Evolutionary conservation across 30 jellyfish, hydroid and myxozoan species (phyloP).

Genomic region (Chironex yamaguchii): DNA sequence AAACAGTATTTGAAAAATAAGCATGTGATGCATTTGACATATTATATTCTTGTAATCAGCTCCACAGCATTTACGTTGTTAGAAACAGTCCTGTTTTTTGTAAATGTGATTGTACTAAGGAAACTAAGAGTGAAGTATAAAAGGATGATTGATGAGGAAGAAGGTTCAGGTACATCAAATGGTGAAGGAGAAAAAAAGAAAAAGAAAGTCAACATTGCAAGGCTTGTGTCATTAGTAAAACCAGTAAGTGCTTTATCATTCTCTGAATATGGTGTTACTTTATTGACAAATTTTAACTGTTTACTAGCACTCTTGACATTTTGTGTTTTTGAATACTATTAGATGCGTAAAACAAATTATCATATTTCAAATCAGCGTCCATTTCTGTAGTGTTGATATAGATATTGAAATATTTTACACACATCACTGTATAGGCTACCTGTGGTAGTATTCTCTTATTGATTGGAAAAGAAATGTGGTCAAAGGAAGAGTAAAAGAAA

Average conservation of each 20-base stretch:
- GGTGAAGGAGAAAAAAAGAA: conserved; percentile 30
- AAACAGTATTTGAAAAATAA: conserved; percentile 14
- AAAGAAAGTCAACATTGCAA: conserved; percentile 59
- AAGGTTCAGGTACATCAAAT: neutral
- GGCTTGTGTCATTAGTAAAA: conserved; percentile 74
- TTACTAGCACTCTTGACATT: no score
- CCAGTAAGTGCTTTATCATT: conserved; percentile 84
- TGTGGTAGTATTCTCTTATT: no score
- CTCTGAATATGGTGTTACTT: no score
- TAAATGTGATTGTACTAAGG: conserved; percentile 26
- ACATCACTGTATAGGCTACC: no score
- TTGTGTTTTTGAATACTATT: no score
- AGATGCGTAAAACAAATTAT: no score
- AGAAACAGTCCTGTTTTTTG: conserved; percentile 53
- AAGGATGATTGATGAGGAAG: neutral
- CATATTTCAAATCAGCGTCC: no score
- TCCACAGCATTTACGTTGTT: conserved; percentile 66
- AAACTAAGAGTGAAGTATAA: conserved; percentile 34
- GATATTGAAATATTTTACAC: no score
- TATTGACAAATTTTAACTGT: no score
- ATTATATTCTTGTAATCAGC: conserved; percentile 68
- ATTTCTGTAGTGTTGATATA: no score
- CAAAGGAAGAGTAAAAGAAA: no score
- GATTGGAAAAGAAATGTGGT: no score
- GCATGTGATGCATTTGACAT: conserved; percentile 23